Conservation (phyloP, 2,797 vertebrate genomes). For the Sciurus carolinensis region DNA sequence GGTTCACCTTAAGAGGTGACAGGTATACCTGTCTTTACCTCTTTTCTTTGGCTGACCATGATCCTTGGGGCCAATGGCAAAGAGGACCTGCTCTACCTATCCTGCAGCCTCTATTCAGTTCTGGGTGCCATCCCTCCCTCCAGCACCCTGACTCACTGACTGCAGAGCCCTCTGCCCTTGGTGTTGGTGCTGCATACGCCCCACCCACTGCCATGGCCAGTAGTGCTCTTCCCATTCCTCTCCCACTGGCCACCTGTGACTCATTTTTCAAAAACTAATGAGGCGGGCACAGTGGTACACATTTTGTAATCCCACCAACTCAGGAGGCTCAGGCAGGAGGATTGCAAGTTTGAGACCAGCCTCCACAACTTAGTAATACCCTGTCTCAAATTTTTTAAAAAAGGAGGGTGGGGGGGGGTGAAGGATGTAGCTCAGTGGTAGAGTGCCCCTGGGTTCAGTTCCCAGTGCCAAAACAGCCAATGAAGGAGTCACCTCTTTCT, state of each 20-base stretch:
- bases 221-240: not conserved
- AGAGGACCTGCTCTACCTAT: too few relatives aligned
- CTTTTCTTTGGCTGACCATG: accelerated
- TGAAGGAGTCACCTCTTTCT: not conserved
- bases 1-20: not conserved
- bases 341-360: too few relatives aligned
- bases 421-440: too few relatives aligned
- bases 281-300: not conserved
- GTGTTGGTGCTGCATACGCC: not conserved
- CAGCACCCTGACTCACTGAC: not conserved
- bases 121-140: not conserved
- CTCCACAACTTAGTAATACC: too few relatives aligned
- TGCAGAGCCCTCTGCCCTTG: not conserved
- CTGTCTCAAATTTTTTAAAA: too few relatives aligned
- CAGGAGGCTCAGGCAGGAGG: too few relatives aligned
- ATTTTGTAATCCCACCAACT: too few relatives aligned
- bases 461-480: not conserved
- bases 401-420: too few relatives aligned
- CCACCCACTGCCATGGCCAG: not conserved
- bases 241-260: not conserved
- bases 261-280: not conserved
- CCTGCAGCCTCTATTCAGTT: too few relatives aligned
- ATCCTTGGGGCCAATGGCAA: not conserved
- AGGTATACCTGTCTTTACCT: not conserved
- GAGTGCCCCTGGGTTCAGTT: too few relatives aligned